Base-by-base conservation (phyloP, 2,797 vertebrate genomes). In the Mallotus villosus region DNA sequence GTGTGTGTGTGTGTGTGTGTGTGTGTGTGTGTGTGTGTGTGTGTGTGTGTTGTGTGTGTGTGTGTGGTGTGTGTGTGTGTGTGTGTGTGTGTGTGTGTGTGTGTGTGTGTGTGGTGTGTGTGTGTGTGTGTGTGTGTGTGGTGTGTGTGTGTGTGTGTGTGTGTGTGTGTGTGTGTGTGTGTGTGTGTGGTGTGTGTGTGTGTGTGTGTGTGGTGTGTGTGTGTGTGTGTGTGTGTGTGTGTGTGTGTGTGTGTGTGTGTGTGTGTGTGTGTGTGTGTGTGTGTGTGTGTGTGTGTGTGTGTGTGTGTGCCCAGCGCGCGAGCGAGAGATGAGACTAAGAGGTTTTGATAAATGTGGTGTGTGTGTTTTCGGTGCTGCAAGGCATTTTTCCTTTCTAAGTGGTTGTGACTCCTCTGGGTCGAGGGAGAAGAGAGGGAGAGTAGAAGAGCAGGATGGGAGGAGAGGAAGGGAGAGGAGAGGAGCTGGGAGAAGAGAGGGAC, bases 341-440 rank as follows among this genome's bases (percentile, higher is more conserved):
- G 46, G 82, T 57, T 9, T n/a, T 90, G 88, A 91, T 91, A 88
- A 90, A 92, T 91, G 88, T 83, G 84, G 84, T 84, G 65, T 86
- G 82, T 86, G 88, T 90, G 85, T 89, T 89, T 90, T 88, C 79
- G 66, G 79, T 82, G 82, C 90, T 86, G 77, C 74, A 79, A 85
- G 89, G 84, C 83, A 88, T 91, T 90, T 90, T 88, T 87, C 77
- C 84, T 90, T 82, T 53, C 80, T 88, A 90, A 90, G 88, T 89
- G 86, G 84, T 90, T 88, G 85, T 89, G 89, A 89, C 87, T 89
- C 87, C 89, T 87, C 81, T 85, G 83, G 82, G 87, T 88, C 82
- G 83, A 24, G 21, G 53, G 57, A 34, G 32, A 34, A 27, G 53
- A 24, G 49, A 55, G 25, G 9, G 2, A 46, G 70, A 68, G 27